Conservation (phyloP, 2,888 invertebrate genomes). For the Stomorhina lunata region DNA sequence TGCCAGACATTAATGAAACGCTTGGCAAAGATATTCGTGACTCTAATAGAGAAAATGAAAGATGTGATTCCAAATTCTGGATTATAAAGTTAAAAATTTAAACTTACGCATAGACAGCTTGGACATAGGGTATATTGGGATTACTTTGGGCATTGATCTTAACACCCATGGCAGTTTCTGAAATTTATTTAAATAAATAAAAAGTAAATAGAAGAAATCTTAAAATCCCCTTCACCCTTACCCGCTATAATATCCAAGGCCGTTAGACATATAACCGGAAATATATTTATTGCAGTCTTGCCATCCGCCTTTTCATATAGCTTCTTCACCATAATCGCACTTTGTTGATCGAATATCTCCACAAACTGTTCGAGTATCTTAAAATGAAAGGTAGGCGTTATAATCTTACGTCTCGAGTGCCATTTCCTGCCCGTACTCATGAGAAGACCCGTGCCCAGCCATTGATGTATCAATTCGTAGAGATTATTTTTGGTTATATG, state of each 20-base stretch:
- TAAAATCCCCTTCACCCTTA: slow-evolving; percentile 13
- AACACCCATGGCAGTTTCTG: slow-evolving; percentile 77
- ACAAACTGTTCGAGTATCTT: slow-evolving; percentile 86
- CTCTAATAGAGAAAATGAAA: slow-evolving; percentile 61
- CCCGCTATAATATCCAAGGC: slow-evolving; percentile 83
- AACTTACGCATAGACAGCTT: slow-evolving; percentile 84
- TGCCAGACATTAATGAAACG: slow-evolving; percentile 75
- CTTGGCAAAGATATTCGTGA: slow-evolving; percentile 71
- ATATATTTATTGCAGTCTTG: slow-evolving; percentile 81
- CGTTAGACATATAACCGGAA: slow-evolving; percentile 83
- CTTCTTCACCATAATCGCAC: slow-evolving; percentile 82
- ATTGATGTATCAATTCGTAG: slow-evolving; percentile 73
- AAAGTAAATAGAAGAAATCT: neutral
- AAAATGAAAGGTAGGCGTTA: slow-evolving; percentile 80
- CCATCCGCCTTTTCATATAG: slow-evolving; percentile 81
- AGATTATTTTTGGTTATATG: slow-evolving; percentile 75
- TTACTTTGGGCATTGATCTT: slow-evolving; percentile 82
- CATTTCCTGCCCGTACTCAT: slow-evolving; percentile 82
- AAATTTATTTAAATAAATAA: neutral
- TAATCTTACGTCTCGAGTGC: slow-evolving; percentile 85
- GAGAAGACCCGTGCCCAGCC: slow-evolving; percentile 77
- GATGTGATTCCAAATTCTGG: neutral
- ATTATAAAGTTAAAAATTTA: neutral
- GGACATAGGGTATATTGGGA: slow-evolving; percentile 85
- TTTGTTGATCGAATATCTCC: slow-evolving; percentile 85